A percentile compares a stretch with the other conserved stretches of the same genome.
Conservation (phyloP, 2,888 invertebrate species). For the Drosophila mimetica region DNA sequence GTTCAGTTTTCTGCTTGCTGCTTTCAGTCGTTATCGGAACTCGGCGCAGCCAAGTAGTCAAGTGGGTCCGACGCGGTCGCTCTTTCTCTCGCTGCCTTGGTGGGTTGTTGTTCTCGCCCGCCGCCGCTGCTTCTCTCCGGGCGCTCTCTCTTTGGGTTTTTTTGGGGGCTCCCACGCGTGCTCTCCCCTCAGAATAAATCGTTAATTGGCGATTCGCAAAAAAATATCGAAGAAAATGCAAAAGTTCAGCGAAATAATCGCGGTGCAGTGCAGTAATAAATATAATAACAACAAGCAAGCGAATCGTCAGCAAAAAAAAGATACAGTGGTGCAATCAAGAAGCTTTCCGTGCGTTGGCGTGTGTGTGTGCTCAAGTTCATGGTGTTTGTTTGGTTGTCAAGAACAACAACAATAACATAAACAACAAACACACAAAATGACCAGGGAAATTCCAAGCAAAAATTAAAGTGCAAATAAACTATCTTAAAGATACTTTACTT, state of each 20-base stretch:
- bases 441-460: not conserved
- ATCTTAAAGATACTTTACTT: too few species aligned
- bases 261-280: constrained; percentile 23
- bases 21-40: constrained; percentile 73
- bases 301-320: constrained; percentile 8
- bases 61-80: constrained; percentile 56
- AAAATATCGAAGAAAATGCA: constrained; percentile 50
- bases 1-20: constrained; percentile 1
- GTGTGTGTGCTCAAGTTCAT: constrained; percentile 62
- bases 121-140: constrained; percentile 26
- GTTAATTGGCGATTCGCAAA: constrained; percentile 50
- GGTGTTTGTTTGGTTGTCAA: constrained; percentile 66
- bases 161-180: constrained; percentile 65
- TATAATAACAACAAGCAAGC: constrained; percentile 8
- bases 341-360: constrained; percentile 30
- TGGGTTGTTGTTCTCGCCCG: constrained; percentile 41
- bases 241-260: constrained; percentile 23
- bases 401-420: constrained; percentile 42
- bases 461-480: not conserved
- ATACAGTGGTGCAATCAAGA: constrained; percentile 23
- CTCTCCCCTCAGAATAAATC: constrained; percentile 57
- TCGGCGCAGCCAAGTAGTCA: constrained; percentile 54
- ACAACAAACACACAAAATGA: constrained; percentile 15
- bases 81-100: constrained; percentile 41
- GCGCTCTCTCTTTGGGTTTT: constrained; percentile 32